phyloP scores from a whole-genome alignment of 2,888 invertebrate species.

The Lordiphosa fenestrarum region DNA sequence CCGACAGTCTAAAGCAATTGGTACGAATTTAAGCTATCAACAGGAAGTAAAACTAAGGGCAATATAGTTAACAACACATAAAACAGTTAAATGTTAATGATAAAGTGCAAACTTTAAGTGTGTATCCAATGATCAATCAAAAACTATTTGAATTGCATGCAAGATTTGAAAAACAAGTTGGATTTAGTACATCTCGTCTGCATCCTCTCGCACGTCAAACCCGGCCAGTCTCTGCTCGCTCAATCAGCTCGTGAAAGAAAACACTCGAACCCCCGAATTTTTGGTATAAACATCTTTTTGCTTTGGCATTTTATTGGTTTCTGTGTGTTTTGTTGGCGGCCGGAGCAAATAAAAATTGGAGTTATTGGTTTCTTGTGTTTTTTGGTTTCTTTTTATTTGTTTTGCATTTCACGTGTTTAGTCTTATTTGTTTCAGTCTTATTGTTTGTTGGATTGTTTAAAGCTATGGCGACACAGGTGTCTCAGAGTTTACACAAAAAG shows the following conservation, averaged over 20 bases:
- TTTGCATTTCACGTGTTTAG: slow-evolving; percentile 24
- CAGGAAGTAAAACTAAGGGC: too few species aligned
- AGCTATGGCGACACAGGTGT: slow-evolving; percentile 31
- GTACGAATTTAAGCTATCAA: too few species aligned
- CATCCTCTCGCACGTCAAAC: background rate
- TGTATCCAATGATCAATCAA: too few species aligned
- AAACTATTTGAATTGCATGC: too few species aligned
- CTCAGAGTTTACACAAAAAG: slow-evolving; percentile 25
- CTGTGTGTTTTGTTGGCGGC: slow-evolving; percentile 24
- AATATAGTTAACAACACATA: too few species aligned
- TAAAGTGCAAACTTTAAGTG: too few species aligned
- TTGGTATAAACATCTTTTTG: slow-evolving; percentile 31
- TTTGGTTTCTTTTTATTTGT: slow-evolving; percentile 18
- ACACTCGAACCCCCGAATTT: slow-evolving; percentile 71
- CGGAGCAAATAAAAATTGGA: slow-evolving; percentile 55
- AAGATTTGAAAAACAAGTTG: background rate
- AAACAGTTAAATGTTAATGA: too few species aligned
- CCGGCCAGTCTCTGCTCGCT: slow-evolving; percentile 16
- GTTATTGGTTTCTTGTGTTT: slow-evolving; percentile 3
- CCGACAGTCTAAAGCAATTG: too few species aligned
- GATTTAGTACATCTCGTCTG: background rate
- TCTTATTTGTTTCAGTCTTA: slow-evolving; percentile 33
- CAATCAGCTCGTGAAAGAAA: slow-evolving; percentile 54
- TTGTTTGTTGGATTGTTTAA: slow-evolving; percentile 32
- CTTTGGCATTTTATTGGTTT: slow-evolving; percentile 51